Evolutionary conservation across 2,113 vertebrate genomes (phyloP).

Genomic region (Bettongia penicillata): DNA sequence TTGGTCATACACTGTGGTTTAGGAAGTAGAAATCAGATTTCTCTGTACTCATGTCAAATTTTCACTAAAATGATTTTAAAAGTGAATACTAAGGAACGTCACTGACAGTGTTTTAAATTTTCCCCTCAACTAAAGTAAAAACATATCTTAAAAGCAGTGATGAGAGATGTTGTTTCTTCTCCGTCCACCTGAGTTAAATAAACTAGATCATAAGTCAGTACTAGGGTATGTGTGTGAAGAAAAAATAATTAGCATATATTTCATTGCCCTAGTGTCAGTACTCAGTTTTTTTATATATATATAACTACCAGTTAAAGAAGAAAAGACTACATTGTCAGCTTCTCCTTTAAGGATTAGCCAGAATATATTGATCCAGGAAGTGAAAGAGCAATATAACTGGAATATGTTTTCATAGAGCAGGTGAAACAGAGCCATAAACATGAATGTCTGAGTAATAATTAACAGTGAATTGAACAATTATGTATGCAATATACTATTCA

Average conservation of each 20-base stretch:
- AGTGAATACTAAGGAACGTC: slow-evolving; percentile 48
- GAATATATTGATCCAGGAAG: slow-evolving; percentile 70
- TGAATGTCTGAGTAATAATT: slow-evolving; percentile 77
- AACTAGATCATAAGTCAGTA: slow-evolving; percentile 28
- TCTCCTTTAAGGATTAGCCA: slow-evolving; percentile 30
- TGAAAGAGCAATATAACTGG: slow-evolving; percentile 65
- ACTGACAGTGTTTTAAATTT: slow-evolving; percentile 55
- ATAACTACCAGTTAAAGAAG: slow-evolving; percentile 66
- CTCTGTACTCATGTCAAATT: slow-evolving; percentile 12
- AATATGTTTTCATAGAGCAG: slow-evolving; percentile 73
- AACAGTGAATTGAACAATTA: slow-evolving; percentile 73
- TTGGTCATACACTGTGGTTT: slow-evolving; percentile 22
- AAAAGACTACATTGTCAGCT: slow-evolving; percentile 38
- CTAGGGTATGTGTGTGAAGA: slow-evolving; percentile 14
- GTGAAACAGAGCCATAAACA: slow-evolving; percentile 72
- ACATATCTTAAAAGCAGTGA: slow-evolving; percentile 12
- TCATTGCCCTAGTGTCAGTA: slow-evolving; percentile 47
- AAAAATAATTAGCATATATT: slow-evolving; percentile 57
- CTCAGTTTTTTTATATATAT: slow-evolving; percentile 62
- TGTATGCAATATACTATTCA: slow-evolving; percentile 69
- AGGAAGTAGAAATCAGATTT: slow-evolving; percentile 19
- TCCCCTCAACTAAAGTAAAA: slow-evolving; percentile 37
- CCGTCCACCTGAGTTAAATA: neutral
- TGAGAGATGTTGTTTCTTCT: slow-evolving; percentile 6
- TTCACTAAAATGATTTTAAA: slow-evolving; percentile 52